Base-by-base conservation (phyloP, 2,888 invertebrate species). In the Tachina lurida region DNA sequence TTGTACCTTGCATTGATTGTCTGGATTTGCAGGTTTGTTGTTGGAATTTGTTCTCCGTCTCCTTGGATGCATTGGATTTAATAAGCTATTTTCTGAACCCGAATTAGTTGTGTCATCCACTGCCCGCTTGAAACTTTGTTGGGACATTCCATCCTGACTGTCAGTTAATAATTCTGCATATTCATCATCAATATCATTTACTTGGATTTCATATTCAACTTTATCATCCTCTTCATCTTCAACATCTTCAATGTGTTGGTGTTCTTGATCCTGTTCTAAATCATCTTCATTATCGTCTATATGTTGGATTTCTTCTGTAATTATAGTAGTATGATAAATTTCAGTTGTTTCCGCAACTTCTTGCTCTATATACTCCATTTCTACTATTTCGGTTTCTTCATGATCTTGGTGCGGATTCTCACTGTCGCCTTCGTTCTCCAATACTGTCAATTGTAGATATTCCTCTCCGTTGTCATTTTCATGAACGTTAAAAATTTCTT, bases 1-100 rank as follows among this genome's bases (percentile, higher is more conserved):
- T 63, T 15, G 39, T 80, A 91, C 91, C 88, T 87, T 80, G 63
- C 91, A 91, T 73, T 89, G 87, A n/a, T 89, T 83, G 10, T 88
- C 87, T 1, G 89, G 89, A 87, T 91, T 90, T 0, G 79, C 47
- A 1, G 87, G 78, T 82, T 88, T 89, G 76, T 74, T 84, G 49
- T 47, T 78, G 71, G 79, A 47, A 76, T 62, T 76, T 47, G 58
- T 56, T 71, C 68, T 77, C 15, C 71, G 67, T 39, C 62, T 75
- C 65, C 31, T 47, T 47, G 45, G 39, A 67, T 52, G 19, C 22
- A 54, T 10, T n/a, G 81, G 13, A 65, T 71, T 70, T 67, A 76
- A 49, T 49, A 68, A 39, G 17, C 67, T 62, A 56, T 63, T 70
- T 10, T 84, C 79, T 3, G 71, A 68, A 15, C 82, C 81, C 10